Base-by-base conservation (phyloP, 2,113 vertebrate species). In the Corvus cornix region DNA sequence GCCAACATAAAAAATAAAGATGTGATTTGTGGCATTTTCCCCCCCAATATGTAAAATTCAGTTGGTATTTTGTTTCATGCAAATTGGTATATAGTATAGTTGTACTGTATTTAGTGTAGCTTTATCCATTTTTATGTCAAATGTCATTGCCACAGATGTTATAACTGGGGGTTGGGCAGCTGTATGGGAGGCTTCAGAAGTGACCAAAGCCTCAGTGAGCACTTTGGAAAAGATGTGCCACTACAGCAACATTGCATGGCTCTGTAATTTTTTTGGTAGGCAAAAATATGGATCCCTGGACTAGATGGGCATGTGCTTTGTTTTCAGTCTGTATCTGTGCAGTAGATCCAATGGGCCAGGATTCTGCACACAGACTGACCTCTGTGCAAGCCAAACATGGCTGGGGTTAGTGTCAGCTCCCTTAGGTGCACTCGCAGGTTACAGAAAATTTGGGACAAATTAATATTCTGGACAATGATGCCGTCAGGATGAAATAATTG, bases 341-440 rank as follows among this genome's bases (percentile, higher is more conserved):
- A 68, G 18, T 17, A 21, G 52, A 35, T 79, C 12, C 44, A 14
- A 0, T 18, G 44, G 60, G 70, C 35, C 35, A 10, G 15, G 33
- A 39, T 76, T 75, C 30, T 11, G 10, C 28, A 24, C 15, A 2
- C 33, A n/a, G 11, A 6, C 41, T 62, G 78, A 55, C 2, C 28
- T 51, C 39, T 59, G 33, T 49, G 58, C 51, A 39, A 62, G 43
- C n/a, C 46, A 31, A 28, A 17, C 7, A 1, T 7, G 8, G 41
- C 11, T 6, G 69, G n/a, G 9, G 64, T 78, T 60, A 18, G 7
- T 6, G 11, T 23, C 60, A 30, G 20, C 28, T 82, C 55, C 37
- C 5, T 23, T 7, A 6, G 4, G 4, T 9, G 35, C 30, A 4
- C 18, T 31, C 6, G 1, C 35, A 37, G 41, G 22, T 60, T 12